Evolutionary conservation across 1,140 invertebrate species (phyloP), one percentile per base, ranked within the genome.

Genomic region (Capitella teleta): DNA sequence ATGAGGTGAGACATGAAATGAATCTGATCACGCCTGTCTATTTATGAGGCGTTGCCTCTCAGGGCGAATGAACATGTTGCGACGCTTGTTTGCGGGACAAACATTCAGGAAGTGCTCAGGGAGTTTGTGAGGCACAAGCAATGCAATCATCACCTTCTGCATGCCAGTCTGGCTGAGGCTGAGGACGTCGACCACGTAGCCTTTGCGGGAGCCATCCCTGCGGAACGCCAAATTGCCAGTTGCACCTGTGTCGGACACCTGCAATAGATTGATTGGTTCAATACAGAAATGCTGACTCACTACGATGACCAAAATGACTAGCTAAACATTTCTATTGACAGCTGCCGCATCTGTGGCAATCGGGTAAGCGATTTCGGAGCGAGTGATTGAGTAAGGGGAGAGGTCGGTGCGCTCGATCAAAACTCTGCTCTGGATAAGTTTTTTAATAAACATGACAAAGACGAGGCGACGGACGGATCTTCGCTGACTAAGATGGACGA

Each of bases 131-230:
- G n/a, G 30, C n/a, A 32, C n/a, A 10, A 8, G n/a, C n/a, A 32
- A 32, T 32, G 30, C 30, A 8, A 32, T 32, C n/a, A n/a, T 41
- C 6, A 47, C 45, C 45, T 34, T 14, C 16, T 32, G 10, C 28
- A 47, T 26, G 19, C 45, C 45, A 16, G n/a, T 14, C 5, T 14
- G 25, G 24, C n/a, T 10, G 3, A 47, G 28, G 4, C 25, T 30
- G 12, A 47, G 24, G 24, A 47, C 18, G 45, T 47, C 28, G 26
- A 47, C 28, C 4, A 12, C 36, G 28, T 40, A 47, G 6, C 45
- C 45, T 10, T 47, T 47, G 28, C 45, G n/a, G 12, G 45, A 16
- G n/a, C 45, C 45, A 21, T 47, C 45, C n/a, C 24, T n/a, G 3
- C 30, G 24, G 18, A 47, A 47, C 12, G 45, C n/a, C 23, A 47